Percentiles rank a stretch among this genome's conserved stretches.
Evolutionary conservation across 2,113 vertebrate species (phyloP).

Genomic region (Sitta europaea): DNA sequence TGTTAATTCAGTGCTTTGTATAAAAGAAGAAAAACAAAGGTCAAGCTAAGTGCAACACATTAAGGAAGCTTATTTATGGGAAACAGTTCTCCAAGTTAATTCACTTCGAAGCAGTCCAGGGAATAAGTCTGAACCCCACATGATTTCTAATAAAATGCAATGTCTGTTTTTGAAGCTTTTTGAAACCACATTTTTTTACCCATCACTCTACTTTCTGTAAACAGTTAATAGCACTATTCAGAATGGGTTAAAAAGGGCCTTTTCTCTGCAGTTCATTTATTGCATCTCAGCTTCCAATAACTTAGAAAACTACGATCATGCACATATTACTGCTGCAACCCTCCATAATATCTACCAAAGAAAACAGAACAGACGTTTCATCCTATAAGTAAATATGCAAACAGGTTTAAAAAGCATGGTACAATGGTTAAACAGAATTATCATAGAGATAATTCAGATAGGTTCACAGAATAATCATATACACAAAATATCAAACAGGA

Average conservation of each 20-base stretch:
- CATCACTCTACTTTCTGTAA: background rate
- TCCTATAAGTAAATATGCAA: background rate
- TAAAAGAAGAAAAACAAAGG: background rate
- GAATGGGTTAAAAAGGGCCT: background rate
- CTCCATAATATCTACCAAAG: background rate
- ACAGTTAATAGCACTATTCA: background rate
- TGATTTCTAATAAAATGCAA: background rate
- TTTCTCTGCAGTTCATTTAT: background rate
- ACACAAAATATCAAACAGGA: background rate
- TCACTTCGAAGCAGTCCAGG: background rate
- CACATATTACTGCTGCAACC: background rate
- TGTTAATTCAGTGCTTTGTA: background rate
- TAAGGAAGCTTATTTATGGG: background rate
- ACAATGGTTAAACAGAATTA: background rate
- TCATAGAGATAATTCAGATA: background rate
- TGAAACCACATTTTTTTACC: background rate
- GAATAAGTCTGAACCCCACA: background rate
- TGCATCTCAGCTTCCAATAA: background rate
- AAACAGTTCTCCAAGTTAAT: background rate
- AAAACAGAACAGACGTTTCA: background rate
- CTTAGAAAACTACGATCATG: background rate
- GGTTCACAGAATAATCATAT: background rate
- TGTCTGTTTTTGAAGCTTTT: background rate
- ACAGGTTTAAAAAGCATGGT: background rate
- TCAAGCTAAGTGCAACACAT: background rate